Evolutionary conservation across 35 echinoderm and acorn worm species (phyloP), one percentile per base, ranked within the genome.

Genomic region (Apostichopus japonicus): DNA sequence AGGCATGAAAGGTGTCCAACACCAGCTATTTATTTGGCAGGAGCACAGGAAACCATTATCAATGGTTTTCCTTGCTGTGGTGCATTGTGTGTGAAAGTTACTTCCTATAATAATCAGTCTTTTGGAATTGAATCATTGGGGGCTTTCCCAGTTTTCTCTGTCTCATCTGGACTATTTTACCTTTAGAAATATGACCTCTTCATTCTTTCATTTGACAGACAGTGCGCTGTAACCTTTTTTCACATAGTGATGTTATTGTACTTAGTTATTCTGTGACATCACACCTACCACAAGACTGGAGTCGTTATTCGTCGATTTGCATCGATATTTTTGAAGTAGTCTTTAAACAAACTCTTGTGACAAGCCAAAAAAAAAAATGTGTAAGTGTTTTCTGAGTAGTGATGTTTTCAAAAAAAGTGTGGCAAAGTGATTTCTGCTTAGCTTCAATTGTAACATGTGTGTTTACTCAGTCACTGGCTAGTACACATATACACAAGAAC

Each of bases 1-100:
- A 56, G 81, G 81, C 54, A 84, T 84, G 81, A 57, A 58, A 54
- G 54, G 81, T 84, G 54, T 58, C 54, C 80, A 83, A 83, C 55
- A 84, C 17, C 71, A 75, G 71, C 7, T 75, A 75, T 75, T 75
- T 75, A 75, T 75, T 75, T 7, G n/a, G 15, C 15, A 23, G 16
- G 1, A 7, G 71, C 71, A 75, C n/a, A 23, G 71, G 21, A 75
- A 21, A 4, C 70, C 63, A 15, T n/a, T n/a, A n/a, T 44, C 33
- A 44, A 19, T 75, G 71, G 71, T 19, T 75, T 21, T n/a, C 17
- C 11, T 75, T 15, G 13, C 71, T 75, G 71, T 23, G 16, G 71
- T 75, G 71, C 71, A 75, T 75, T 75, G 71, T 75, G 71, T 75
- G 71, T 75, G 71, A 61, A 75, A 75, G 71, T 75, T 14, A 75